A percentile compares a stretch with the other conserved stretches of the same genome.
These are phyloP conservation scores for Phoxinus dragarum DNA, from an alignment of 2,797 vertebrate genomes.

Conservation along the genomic window DNA sequence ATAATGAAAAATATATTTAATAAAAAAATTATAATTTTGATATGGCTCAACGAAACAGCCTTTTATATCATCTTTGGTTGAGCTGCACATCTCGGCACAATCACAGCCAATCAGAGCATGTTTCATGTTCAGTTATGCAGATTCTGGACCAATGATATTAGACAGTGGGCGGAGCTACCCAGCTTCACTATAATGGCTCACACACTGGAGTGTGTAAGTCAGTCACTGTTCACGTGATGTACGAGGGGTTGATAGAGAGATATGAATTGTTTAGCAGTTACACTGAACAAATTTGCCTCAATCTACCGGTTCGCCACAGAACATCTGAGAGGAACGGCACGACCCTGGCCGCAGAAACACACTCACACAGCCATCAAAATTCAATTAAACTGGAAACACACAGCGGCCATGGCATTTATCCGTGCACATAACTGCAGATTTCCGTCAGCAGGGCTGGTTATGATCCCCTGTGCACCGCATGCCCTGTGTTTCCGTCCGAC, in stretches of 20 bases:
- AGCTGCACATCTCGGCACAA: neutral
- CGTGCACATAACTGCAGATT: conserved; percentile 35
- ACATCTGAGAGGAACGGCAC: conserved; percentile 67
- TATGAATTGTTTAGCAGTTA: conserved; percentile 67
- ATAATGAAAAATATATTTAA: neutral
- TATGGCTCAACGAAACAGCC: neutral
- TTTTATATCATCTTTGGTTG: neutral
- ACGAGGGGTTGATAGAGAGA: conserved; percentile 39
- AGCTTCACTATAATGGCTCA: neutral
- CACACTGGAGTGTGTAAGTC: neutral
- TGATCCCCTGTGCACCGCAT: conserved; percentile 59
- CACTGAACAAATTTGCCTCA: conserved; percentile 74
- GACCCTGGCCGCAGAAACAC: conserved; percentile 23
- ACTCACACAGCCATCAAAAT: conserved; percentile 36
- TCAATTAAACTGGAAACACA: conserved; percentile 47
- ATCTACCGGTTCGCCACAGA: conserved; percentile 81
- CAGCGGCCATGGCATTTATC: conserved; percentile 13
- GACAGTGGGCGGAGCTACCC: neutral
- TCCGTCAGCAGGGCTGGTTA: conserved; percentile 68
- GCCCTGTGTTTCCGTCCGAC: conserved; percentile 64
- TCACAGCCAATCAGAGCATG: neutral
- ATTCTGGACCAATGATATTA: neutral
- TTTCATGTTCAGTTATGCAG: neutral
- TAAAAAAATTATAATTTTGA: neutral
- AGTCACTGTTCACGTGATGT: no score